Conservation (phyloP, 2,113 vertebrate genomes). For the Colinus virginianus region DNA sequence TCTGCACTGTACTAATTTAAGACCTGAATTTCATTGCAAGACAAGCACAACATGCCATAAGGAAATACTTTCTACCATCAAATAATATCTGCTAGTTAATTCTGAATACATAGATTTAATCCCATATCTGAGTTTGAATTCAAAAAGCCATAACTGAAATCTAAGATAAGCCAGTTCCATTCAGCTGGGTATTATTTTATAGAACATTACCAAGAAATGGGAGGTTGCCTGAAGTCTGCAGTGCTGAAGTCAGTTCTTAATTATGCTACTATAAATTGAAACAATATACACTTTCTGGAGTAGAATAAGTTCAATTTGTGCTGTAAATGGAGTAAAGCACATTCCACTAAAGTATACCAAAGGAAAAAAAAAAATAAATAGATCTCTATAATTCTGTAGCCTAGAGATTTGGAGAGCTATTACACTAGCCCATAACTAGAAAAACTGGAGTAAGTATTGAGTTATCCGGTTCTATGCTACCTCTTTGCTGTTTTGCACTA, state of each 20-base stretch:
- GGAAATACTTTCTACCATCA: not conserved
- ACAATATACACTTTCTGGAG: conserved; percentile 16
- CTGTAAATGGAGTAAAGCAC: not conserved
- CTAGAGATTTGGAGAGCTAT: not conserved
- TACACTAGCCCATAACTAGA: not conserved
- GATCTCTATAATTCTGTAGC: not conserved
- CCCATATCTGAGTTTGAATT: not conserved
- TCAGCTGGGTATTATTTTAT: no score
- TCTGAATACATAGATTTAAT: not conserved
- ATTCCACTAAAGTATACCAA: not conserved
- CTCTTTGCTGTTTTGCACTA: not conserved
- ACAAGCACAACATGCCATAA: not conserved
- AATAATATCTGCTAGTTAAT: not conserved
- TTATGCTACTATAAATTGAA: conserved; percentile 23
- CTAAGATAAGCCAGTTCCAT: no score
- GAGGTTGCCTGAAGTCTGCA: not conserved
- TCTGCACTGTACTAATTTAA: not conserved
- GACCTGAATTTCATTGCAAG: not conserved
- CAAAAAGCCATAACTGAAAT: not conserved
- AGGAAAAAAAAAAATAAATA: not conserved
- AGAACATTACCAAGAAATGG: conserved; percentile 6
- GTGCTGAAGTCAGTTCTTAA: conserved; percentile 2
- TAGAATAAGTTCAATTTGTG: conserved; percentile 4
- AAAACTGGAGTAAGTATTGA: conserved; percentile 14
- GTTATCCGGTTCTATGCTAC: not conserved